phyloP scores from a whole-genome alignment of 2,797 vertebrate genomes.

The Bradypodion ventrale region DNA sequence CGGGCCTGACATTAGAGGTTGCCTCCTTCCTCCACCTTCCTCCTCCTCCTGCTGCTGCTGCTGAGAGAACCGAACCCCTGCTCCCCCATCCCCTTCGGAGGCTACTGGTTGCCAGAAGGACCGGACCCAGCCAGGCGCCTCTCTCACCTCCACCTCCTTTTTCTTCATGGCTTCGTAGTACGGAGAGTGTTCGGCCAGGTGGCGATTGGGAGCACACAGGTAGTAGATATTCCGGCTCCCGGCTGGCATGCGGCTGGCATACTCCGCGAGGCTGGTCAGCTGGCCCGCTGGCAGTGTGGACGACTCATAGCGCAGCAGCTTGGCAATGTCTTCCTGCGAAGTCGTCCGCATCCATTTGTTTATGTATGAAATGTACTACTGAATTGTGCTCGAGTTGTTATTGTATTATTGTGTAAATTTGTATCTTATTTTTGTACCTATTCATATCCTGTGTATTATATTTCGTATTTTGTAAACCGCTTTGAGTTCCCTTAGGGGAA shows the following conservation, averaged over 20 bases:
- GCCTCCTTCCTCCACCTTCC: not conserved
- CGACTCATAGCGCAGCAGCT: constrained; percentile 90
- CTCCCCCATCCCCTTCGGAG: not conserved
- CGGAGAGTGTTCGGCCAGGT: constrained; percentile 91
- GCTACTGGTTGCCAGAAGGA: too few relatives aligned
- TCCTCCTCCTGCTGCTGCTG: not conserved
- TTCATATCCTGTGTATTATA: too few relatives aligned
- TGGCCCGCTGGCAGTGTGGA: constrained; percentile 87
- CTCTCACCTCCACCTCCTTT: constrained; percentile 90
- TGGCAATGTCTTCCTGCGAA: constrained; percentile 92
- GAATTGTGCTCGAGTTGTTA: too few relatives aligned
- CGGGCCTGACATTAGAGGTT: too few relatives aligned
- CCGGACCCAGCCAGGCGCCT: not conserved
- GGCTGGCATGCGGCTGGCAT: constrained; percentile 87
- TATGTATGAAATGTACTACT: too few relatives aligned
- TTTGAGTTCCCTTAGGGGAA: too few relatives aligned
- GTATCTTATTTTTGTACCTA: too few relatives aligned
- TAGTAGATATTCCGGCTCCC: constrained; percentile 96
- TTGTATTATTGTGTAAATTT: too few relatives aligned
- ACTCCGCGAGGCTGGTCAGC: constrained; percentile 88
- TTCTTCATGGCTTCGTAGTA: constrained; percentile 97
- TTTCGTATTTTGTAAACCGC: too few relatives aligned
- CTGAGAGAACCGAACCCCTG: not conserved
- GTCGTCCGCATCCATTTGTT: too few relatives aligned
- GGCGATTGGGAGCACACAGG: constrained; percentile 90